Base-by-base conservation (phyloP, 2,888 invertebrate genomes). In the Leptinotarsa peninsularis region DNA sequence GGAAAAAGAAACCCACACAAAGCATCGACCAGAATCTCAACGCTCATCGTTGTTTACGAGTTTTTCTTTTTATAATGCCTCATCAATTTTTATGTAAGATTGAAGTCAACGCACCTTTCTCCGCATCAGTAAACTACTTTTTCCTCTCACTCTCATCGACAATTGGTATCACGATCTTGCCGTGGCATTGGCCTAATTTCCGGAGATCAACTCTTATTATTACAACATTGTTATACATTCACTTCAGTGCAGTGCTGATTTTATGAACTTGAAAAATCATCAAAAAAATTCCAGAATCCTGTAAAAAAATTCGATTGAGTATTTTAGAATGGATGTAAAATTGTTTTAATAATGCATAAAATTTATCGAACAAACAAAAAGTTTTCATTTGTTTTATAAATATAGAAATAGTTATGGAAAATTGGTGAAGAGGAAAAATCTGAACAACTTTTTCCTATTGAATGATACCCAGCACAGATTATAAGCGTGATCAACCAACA, bases 141-240 rank as follows among this genome's bases (percentile, higher is more conserved):
- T 70, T 54, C 43, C 56, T 66, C 27, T 18, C 69, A 72, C 81
- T 81, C 79, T 82, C 80, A 75, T 72, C 67, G 67, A 67, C 76
- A 63, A 75, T 73, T 74, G 54, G 73, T 80, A 82, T 82, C 80
- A 82, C 80, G 81, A 81, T 79, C 78, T 82, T 76, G 79, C 82
- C 84, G 81, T 83, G 85, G 78, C 85, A 84, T 76, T 85, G 85
- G 81, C 85, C 85, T 79, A 83, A 83, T 83, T 84, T 79, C 78
- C 76, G 73, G 74, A 73, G 73, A 80, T 78, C 76, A 76, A 75
- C 21, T 60, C 60, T 21, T 43, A 60, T 60, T 58, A 43, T 63
- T 63, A 63, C 63, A n/a, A 43, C 63, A 63, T 63, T 33, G 63
- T 33, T 23, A 43, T 43, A 54, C 54, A 18, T 54, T 54, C 54